Conservation (phyloP, 2,888 invertebrate species). For the Drosophila macrothrix region DNA sequence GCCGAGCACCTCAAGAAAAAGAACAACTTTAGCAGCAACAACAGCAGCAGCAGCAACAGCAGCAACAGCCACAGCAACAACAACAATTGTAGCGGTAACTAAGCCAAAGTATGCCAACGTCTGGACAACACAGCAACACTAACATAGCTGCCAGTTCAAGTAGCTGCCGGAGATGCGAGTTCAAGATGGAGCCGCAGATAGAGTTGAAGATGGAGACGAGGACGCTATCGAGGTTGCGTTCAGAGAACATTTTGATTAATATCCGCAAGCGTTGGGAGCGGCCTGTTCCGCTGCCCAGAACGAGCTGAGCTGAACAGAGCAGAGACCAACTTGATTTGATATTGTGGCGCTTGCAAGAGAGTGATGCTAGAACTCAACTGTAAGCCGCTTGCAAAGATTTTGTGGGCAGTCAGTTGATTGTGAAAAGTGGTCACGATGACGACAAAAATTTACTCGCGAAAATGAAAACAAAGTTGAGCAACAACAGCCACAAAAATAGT, state of each 20-base stretch:
- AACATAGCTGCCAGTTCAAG: constrained; percentile 24
- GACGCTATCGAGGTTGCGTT: constrained; percentile 12
- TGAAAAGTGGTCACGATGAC: constrained; percentile 78
- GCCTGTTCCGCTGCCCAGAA: constrained; percentile 29
- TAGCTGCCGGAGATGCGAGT: constrained; percentile 32
- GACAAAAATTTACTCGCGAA: constrained; percentile 71
- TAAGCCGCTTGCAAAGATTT: constrained; percentile 58
- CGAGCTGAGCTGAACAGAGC: constrained; percentile 6
- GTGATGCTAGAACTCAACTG: constrained; percentile 33
- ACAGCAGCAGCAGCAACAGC: constrained; percentile 21
- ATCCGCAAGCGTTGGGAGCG: constrained; percentile 66
- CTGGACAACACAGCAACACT: constrained; percentile 23
- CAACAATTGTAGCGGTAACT: constrained; percentile 56
- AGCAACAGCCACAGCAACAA: constrained; percentile 12
- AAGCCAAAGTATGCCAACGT: constrained; percentile 64
- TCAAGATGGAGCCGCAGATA: constrained; percentile 15
- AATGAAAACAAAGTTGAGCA: constrained; percentile 74
- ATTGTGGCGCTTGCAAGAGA: constrained; percentile 24
- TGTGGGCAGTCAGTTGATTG: constrained; percentile 67
- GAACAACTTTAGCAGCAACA: constrained; percentile 35
- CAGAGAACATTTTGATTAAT: constrained; percentile 73
- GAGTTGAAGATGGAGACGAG: constrained; percentile 1
- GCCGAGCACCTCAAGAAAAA: constrained; percentile 58
- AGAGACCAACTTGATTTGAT: constrained; percentile 17
- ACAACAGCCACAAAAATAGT: constrained; percentile 22